Evolutionary conservation across 1,140 invertebrate genomes (phyloP).

Genomic region (Rhagoletis zephyria): DNA sequence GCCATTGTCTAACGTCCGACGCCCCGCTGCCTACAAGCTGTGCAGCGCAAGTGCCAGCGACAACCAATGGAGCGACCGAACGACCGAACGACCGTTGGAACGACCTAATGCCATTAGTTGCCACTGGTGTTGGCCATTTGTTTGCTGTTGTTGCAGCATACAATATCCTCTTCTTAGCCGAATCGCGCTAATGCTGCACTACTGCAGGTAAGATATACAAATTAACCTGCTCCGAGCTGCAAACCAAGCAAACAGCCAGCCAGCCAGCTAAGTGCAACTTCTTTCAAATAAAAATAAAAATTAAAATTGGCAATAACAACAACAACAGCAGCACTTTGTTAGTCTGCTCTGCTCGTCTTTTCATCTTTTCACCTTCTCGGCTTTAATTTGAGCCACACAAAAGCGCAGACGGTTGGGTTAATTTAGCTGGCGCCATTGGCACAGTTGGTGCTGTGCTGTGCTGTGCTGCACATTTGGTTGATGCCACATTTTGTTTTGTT

Average conservation of each 20-base stretch:
- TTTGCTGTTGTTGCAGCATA: not conserved
- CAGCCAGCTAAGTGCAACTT: not conserved
- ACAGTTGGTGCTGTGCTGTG: not conserved
- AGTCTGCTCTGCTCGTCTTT: not conserved
- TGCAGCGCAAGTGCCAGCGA: not conserved
- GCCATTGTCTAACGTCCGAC: not conserved
- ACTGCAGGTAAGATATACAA: not conserved
- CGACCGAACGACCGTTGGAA: not conserved
- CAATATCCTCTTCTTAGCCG: not conserved
- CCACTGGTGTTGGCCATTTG: slow-evolving; percentile 19
- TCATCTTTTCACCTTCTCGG: slow-evolving; percentile 19
- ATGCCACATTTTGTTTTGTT: not conserved
- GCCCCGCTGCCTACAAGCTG: slow-evolving; percentile 32
- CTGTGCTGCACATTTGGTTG: not conserved
- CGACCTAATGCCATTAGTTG: slow-evolving; percentile 33
- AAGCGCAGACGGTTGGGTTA: slow-evolving; percentile 45
- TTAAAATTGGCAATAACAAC: slow-evolving; percentile 30
- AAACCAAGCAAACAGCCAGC: not conserved
- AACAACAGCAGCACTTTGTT: not conserved
- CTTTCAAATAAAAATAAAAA: slow-evolving; percentile 18
- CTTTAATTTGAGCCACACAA: not conserved
- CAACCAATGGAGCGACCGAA: not conserved
- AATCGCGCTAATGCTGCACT: not conserved
- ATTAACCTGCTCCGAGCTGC: slow-evolving; percentile 9
- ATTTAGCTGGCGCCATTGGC: slow-evolving; percentile 48